Conservation (phyloP, 2,888 invertebrate genomes). For the Fragum whitleyi region DNA sequence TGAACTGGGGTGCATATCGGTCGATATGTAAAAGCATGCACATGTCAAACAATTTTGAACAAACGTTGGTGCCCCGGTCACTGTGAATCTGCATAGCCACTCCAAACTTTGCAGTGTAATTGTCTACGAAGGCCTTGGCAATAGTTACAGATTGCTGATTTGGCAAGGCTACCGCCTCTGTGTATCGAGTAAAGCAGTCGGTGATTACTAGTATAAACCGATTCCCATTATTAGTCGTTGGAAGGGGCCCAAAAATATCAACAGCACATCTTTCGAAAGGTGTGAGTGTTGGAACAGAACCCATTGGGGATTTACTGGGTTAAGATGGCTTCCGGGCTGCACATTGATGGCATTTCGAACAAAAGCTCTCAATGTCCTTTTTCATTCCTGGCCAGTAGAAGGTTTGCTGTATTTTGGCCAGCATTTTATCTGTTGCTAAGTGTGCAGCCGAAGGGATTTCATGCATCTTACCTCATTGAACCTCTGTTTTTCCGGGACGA, state of each 20-base stretch:
- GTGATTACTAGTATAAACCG: too few relatives aligned
- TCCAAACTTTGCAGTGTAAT: slow-evolving; percentile 58
- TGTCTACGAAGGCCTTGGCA: slow-evolving; percentile 52
- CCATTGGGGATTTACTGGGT: slow-evolving; percentile 25
- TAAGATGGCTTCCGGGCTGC: slow-evolving; percentile 40
- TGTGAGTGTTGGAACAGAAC: slow-evolving; percentile 56
- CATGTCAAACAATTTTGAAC: slow-evolving; percentile 52
- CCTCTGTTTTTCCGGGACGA: too few relatives aligned
- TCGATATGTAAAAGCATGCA: background rate
- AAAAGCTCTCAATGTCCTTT: too few relatives aligned
- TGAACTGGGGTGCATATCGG: slow-evolving; percentile 34
- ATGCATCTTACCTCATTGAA: slow-evolving; percentile 24
- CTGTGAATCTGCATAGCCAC: too few relatives aligned
- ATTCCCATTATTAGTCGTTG: slow-evolving; percentile 33
- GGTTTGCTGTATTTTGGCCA: too few relatives aligned
- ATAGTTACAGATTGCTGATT: slow-evolving; percentile 52
- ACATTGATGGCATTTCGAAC: too few relatives aligned
- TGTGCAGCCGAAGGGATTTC: slow-evolving; percentile 44
- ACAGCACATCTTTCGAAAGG: slow-evolving; percentile 15
- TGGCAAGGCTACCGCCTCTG: slow-evolving; percentile 53
- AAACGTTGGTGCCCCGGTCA: too few relatives aligned
- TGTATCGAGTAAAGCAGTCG: slow-evolving; percentile 59
- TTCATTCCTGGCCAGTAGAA: too few relatives aligned
- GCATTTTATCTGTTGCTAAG: too few relatives aligned
- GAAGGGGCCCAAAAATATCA: slow-evolving; percentile 62